Conservation (phyloP, 2,113 vertebrate species). For the Grantiella picta region DNA sequence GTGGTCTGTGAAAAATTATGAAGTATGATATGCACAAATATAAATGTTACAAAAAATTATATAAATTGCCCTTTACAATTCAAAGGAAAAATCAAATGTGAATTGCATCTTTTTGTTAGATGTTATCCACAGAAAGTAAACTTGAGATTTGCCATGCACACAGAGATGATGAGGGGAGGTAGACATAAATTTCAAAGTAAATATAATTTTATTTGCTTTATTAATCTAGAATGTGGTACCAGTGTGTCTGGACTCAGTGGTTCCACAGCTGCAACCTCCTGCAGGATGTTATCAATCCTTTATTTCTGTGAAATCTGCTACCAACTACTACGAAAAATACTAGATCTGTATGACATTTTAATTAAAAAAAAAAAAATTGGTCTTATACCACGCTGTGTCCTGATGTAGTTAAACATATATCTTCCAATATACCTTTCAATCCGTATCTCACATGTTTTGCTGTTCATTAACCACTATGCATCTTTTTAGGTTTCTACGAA, state of each 20-base stretch:
- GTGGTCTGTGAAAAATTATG: background rate
- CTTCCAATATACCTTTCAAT: background rate
- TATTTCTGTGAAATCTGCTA: conserved; percentile 14
- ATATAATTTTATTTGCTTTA: conserved; percentile 54
- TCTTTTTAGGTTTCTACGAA: background rate
- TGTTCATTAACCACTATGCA: background rate
- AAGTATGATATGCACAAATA: background rate
- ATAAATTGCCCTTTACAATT: background rate
- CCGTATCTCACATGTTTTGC: background rate
- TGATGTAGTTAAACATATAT: background rate
- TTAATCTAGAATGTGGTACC: conserved; percentile 34
- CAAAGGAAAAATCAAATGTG: background rate
- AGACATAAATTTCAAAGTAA: conserved; percentile 44
- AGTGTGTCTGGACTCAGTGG: conserved; percentile 18
- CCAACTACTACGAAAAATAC: background rate
- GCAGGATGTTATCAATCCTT: conserved; percentile 6
- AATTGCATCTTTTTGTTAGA: background rate
- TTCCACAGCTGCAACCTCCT: background rate
- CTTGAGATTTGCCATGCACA: background rate
- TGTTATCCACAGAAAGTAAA: background rate
- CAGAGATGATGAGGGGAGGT: background rate
- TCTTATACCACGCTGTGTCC: background rate
- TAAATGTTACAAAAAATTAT: background rate
- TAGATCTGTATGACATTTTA: background rate
- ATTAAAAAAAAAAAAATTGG: background rate